Conservation (phyloP, 2,797 vertebrate species). For the Arrhamphus sclerolepis region DNA sequence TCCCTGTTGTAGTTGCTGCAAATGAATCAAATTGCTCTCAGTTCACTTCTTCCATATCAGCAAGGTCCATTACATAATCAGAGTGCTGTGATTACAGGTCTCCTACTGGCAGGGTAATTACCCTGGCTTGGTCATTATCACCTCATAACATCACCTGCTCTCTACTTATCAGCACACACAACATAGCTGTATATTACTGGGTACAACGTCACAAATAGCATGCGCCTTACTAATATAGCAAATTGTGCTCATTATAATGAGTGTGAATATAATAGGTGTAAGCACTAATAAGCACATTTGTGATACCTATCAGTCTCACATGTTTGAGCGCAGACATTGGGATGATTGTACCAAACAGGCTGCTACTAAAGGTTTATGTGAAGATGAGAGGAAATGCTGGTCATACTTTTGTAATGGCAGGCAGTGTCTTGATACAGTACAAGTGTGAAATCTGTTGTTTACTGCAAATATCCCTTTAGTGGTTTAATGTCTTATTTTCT, state of each 20-base stretch:
- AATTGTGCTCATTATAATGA: slow-evolving; percentile 66
- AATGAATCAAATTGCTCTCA: slow-evolving; percentile 33
- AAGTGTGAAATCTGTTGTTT: too few species aligned
- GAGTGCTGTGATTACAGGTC: slow-evolving; percentile 60
- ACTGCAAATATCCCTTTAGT: too few species aligned
- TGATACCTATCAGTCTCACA: slow-evolving; percentile 39
- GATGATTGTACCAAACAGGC: background rate
- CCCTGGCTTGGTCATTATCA: slow-evolving; percentile 69
- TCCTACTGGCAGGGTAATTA: slow-evolving; percentile 68
- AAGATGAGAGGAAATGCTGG: background rate
- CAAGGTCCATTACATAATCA: slow-evolving; percentile 65
- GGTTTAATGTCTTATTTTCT: too few species aligned
- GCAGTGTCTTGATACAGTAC: too few species aligned
- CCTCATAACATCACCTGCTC: slow-evolving; percentile 69
- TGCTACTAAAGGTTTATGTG: background rate
- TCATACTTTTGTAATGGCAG: background rate
- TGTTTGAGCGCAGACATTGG: slow-evolving; percentile 12
- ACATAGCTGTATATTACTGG: slow-evolving; percentile 52
- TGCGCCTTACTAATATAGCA: slow-evolving; percentile 37
- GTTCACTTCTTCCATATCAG: slow-evolving; percentile 67
- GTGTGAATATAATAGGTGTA: slow-evolving; percentile 56
- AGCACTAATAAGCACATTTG: slow-evolving; percentile 46
- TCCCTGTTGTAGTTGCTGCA: slow-evolving; percentile 44
- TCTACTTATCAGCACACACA: slow-evolving; percentile 59
- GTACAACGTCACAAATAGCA: slow-evolving; percentile 48